Evolutionary conservation across 2,888 invertebrate species (phyloP).

Genomic region (Agrochola macilenta): DNA sequence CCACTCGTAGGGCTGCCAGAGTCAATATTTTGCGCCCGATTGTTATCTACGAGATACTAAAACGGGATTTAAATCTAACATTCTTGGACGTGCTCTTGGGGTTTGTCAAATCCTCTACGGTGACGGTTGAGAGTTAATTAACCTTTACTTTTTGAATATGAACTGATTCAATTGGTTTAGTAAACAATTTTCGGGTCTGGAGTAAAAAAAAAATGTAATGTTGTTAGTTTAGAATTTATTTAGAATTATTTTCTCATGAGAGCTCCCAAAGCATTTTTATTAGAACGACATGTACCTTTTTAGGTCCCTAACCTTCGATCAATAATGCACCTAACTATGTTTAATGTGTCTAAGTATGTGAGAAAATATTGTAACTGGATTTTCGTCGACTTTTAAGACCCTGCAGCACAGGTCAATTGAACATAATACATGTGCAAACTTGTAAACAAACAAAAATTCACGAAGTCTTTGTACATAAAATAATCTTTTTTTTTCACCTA

Average conservation of each 20-base stretch:
- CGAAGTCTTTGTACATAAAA: too few species aligned
- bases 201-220: too few species aligned
- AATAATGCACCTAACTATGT: too few species aligned
- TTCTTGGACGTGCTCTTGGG: conserved; percentile 22
- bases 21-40: conserved; percentile 50
- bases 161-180: background rate
- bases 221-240: too few species aligned
- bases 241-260: too few species aligned
- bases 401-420: too few species aligned
- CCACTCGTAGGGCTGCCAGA: background rate
- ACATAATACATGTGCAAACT: too few species aligned
- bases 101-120: conserved; percentile 9
- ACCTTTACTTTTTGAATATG: background rate
- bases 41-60: conserved; percentile 19
- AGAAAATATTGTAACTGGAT: background rate
- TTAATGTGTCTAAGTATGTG: too few species aligned
- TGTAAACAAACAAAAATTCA: too few species aligned
- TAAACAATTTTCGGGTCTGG: background rate
- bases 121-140: background rate
- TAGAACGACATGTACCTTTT: too few species aligned
- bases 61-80: conserved; percentile 20
- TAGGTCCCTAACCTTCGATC: too few species aligned
- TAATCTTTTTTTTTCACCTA: too few species aligned
- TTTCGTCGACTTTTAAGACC: background rate
- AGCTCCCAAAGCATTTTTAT: background rate